These are phyloP conservation scores for Escarpia spicata DNA, from an alignment of 2,888 invertebrate species.

Conservation along the genomic window DNA sequence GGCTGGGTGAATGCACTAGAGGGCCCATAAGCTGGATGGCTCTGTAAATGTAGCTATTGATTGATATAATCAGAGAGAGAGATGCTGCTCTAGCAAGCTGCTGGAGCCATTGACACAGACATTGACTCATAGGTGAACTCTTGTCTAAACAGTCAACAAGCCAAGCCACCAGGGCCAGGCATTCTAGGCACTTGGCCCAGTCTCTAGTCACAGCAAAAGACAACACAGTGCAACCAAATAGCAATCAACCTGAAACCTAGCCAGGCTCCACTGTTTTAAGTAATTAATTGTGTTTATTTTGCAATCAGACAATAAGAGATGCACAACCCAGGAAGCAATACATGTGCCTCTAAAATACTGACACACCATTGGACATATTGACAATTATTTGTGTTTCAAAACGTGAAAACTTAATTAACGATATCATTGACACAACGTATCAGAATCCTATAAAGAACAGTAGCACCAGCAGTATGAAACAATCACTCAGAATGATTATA, in stretches of 20 bases:
- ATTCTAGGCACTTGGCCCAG: neutral
- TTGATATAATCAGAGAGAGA: neutral
- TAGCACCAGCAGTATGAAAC: no score
- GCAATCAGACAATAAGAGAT: neutral
- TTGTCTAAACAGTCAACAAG: constrained; percentile 5
- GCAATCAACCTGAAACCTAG: neutral
- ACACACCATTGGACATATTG: no score
- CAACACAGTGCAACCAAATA: neutral
- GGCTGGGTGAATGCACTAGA: neutral
- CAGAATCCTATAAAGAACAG: no score
- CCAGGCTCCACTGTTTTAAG: neutral
- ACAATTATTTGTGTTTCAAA: no score
- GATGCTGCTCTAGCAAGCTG: neutral
- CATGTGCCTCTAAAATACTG: no score
- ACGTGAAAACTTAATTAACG: no score
- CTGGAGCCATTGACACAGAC: neutral
- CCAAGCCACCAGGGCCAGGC: neutral
- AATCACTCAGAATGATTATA: no score
- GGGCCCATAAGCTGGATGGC: neutral
- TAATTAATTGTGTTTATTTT: neutral
- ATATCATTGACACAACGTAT: no score
- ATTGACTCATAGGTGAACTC: neutral
- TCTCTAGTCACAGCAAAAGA: neutral
- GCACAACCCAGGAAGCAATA: no score
- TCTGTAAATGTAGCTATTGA: neutral